Evolutionary conservation across 2,888 invertebrate species (phyloP).

Genomic region (Tetheella fluctuosa): DNA sequence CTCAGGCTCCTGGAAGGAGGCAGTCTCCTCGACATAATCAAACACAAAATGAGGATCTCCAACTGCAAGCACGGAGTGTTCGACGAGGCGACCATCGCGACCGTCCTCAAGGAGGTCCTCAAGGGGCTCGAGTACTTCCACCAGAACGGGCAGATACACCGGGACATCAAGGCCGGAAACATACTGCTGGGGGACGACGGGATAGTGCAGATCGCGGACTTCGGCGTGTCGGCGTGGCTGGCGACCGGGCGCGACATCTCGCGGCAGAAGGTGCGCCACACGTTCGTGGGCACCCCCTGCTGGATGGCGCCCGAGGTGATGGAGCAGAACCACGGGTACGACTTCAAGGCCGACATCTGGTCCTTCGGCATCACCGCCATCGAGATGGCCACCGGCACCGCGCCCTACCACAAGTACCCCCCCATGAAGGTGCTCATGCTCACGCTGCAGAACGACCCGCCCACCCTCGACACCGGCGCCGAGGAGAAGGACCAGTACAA

Average conservation of each 20-base stretch:
- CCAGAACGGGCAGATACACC: constrained; percentile 97
- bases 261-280: constrained; percentile 98
- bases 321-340: constrained; percentile 99
- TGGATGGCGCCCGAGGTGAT: constrained; percentile 99
- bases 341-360: constrained; percentile 96
- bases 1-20: constrained; percentile 97
- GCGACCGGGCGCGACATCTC: constrained; percentile 98
- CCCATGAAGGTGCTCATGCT: constrained; percentile 99
- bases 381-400: constrained; percentile 99
- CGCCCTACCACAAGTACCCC: constrained; percentile 99
- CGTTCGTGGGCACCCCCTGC: constrained; percentile 99
- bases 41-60: constrained; percentile 95
- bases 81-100: constrained; percentile 99
- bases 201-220: constrained; percentile 99
- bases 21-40: constrained; percentile 95
- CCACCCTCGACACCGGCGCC: constrained; percentile 97
- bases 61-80: constrained; percentile 98
- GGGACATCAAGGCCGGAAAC: constrained; percentile 87
- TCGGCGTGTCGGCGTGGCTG: constrained; percentile 99
- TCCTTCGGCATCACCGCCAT: constrained; percentile 98
- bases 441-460: constrained; percentile 99
- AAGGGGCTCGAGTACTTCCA: constrained; percentile 99
- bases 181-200: constrained; percentile 99
- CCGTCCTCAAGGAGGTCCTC: constrained; percentile 97
- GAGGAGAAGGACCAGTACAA: constrained; percentile 99